Evolutionary conservation across 2,888 invertebrate genomes (phyloP).

Genomic region (Oscheius sp.): DNA sequence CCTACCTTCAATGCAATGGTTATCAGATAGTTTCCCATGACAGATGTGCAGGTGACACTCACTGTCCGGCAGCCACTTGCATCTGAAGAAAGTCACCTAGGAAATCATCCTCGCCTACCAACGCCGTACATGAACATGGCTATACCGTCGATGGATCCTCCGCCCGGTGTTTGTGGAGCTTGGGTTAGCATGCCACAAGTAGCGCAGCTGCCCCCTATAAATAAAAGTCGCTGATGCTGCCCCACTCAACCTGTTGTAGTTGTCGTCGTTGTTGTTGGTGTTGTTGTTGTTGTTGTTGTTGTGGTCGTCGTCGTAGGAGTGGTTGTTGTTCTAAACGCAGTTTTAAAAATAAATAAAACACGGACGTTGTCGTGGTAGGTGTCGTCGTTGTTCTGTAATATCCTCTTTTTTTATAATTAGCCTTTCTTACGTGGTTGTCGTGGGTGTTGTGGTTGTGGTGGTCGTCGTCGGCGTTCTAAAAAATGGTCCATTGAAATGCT

Average conservation of each 20-base stretch:
- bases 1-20: not conserved
- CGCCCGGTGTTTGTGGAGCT: not conserved
- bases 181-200: not conserved
- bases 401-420: not conserved
- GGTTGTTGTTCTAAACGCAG: not conserved
- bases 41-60: not conserved
- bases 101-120: not conserved
- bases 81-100: no score
- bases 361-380: constrained; percentile 12
- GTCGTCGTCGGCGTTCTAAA: constrained; percentile 17
- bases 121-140: constrained; percentile 10
- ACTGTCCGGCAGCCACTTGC: not conserved
- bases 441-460: constrained; percentile 13
- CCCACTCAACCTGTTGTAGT: no score
- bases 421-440: constrained; percentile 7
- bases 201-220: no score
- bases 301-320: not conserved
- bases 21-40: not conserved
- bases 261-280: no score
- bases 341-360: no score
- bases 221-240: no score
- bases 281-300: no score
- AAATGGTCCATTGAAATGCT: not conserved
- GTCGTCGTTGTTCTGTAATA: not conserved
- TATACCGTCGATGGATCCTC: constrained; percentile 1